Percentiles rank a stretch among this genome's conserved stretches.
Evolutionary conservation across 2,797 vertebrate species (phyloP).

Genomic region (Dermochelys coriacea): DNA sequence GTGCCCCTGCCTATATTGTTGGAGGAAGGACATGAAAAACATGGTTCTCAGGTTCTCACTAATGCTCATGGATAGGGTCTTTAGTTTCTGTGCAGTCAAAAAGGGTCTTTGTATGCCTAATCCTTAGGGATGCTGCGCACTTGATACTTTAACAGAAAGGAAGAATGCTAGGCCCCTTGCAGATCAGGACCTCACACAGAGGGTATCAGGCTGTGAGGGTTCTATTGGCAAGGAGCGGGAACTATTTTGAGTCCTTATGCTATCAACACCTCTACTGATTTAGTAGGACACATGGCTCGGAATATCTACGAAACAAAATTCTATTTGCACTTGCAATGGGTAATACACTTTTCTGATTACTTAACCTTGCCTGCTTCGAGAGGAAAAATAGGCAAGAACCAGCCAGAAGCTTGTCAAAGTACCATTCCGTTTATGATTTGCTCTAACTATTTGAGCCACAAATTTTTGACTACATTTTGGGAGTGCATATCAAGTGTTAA

Average conservation of each 20-base stretch:
- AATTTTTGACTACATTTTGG: neutral
- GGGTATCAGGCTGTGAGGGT: neutral
- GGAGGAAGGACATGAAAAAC: neutral
- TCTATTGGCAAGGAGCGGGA: neutral
- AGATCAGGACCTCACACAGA: neutral
- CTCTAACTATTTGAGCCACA: too few species aligned
- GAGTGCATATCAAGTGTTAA: neutral
- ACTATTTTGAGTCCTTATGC: neutral
- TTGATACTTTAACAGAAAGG: neutral
- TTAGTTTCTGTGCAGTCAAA: neutral
- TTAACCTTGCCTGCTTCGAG: neutral
- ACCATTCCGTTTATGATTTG: too few species aligned
- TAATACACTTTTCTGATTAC: fast-evolving
- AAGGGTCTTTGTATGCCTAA: neutral
- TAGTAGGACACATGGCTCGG: neutral
- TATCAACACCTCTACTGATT: neutral
- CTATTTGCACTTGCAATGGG: fast-evolving
- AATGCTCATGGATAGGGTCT: neutral
- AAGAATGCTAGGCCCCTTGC: neutral
- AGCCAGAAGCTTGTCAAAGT: neutral
- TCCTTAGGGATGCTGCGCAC: neutral
- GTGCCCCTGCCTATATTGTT: neutral
- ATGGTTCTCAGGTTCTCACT: conserved; percentile 21
- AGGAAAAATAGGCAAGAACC: neutral
- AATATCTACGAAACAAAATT: neutral